These are phyloP conservation scores for Heteronetta atricapilla DNA, from an alignment of 2,113 vertebrate genomes.

Conservation along the genomic window DNA sequence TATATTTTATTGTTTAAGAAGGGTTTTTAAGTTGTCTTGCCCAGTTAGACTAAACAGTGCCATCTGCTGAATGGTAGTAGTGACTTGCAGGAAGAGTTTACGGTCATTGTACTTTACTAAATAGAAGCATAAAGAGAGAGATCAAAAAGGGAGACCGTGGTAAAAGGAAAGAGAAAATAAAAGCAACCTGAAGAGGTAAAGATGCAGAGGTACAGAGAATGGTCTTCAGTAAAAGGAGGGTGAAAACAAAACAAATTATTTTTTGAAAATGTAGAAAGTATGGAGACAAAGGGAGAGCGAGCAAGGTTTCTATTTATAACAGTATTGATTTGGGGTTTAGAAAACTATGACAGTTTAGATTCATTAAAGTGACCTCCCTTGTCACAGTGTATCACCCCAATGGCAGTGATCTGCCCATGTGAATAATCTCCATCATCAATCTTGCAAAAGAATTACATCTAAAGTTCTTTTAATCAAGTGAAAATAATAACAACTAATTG, in stretches of 20 bases:
- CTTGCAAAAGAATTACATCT: background rate
- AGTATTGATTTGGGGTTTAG: background rate
- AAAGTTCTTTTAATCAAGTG: background rate
- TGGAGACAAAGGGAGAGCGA: background rate
- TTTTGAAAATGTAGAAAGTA: background rate
- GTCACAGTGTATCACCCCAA: background rate
- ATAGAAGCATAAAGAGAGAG: background rate
- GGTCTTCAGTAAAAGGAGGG: background rate
- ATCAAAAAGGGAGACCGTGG: background rate
- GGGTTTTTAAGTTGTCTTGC: slow-evolving; percentile 24
- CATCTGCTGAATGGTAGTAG: slow-evolving; percentile 74
- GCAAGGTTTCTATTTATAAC: background rate
- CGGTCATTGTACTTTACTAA: background rate
- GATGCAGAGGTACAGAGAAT: background rate
- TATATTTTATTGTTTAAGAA: slow-evolving; percentile 25
- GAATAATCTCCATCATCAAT: background rate
- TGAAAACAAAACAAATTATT: background rate
- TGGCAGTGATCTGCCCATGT: background rate
- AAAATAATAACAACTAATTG: background rate
- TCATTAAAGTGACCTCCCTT: background rate
- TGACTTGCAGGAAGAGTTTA: slow-evolving; percentile 51
- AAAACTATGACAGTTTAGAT: background rate
- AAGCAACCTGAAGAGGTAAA: background rate
- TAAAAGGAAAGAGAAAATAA: background rate
- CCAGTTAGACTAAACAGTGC: slow-evolving; percentile 75